These are phyloP conservation scores for Pseudolaguvia tuberculata DNA, from an alignment of 2,113 vertebrate species.

Conservation along the genomic window DNA sequence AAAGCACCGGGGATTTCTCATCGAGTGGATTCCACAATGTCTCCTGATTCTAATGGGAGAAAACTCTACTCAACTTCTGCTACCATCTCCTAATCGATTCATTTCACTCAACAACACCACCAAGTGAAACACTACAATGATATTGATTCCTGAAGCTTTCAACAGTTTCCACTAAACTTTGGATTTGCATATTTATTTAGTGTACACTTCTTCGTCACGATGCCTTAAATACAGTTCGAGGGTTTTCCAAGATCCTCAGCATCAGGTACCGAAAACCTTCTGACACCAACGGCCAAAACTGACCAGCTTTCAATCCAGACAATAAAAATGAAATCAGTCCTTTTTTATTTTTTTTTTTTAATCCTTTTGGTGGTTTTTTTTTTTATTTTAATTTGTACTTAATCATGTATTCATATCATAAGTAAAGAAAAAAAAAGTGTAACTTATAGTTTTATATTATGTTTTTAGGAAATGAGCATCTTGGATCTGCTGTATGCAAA, in stretches of 20 bases:
- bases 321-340: not conserved
- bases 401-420: slow-evolving; percentile 36
- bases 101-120: no score
- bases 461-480: slow-evolving; percentile 53
- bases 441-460: slow-evolving; percentile 56
- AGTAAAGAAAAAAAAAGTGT: slow-evolving; percentile 33
- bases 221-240: slow-evolving; percentile 68
- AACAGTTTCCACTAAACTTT: no score
- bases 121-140: no score
- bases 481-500: slow-evolving; percentile 66
- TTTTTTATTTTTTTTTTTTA: slow-evolving; percentile 11
- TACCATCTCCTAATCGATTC: no score
- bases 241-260: slow-evolving; percentile 61
- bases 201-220: slow-evolving; percentile 55
- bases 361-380: slow-evolving; percentile 36
- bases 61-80: no score
- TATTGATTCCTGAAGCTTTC: no score
- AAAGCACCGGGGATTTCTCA: slow-evolving; percentile 74
- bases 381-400: slow-evolving; percentile 33
- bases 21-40: slow-evolving; percentile 26
- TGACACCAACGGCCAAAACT: slow-evolving; percentile 74
- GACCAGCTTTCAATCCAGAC: slow-evolving; percentile 5
- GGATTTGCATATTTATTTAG: slow-evolving; percentile 73
- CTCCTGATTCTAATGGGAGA: slow-evolving; percentile 17
- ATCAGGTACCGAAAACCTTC: slow-evolving; percentile 63